Conservation (phyloP, 2,888 invertebrate genomes). For the Nyleta sp. region DNA sequence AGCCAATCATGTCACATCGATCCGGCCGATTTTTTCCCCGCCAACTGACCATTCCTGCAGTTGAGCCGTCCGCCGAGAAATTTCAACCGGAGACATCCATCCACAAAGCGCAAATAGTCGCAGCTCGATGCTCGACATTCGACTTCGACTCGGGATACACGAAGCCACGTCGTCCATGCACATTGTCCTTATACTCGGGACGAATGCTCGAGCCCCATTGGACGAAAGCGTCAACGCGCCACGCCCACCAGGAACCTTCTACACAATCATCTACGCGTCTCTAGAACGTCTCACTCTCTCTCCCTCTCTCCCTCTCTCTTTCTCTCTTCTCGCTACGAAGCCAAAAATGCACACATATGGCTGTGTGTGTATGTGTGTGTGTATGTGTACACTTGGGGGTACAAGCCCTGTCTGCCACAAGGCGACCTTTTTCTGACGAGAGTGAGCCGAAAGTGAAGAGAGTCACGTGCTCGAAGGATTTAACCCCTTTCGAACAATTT, state of each 20-base stretch:
- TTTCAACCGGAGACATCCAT: slow-evolving; percentile 26
- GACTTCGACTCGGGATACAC: slow-evolving; percentile 69
- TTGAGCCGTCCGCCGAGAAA: slow-evolving; percentile 7
- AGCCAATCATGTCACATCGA: slow-evolving; percentile 31
- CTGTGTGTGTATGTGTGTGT: not conserved
- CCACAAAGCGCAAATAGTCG: slow-evolving; percentile 46
- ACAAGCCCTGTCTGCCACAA: slow-evolving; percentile 25
- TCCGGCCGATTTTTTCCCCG: not conserved
- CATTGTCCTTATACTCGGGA: slow-evolving; percentile 80
- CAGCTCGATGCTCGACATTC: slow-evolving; percentile 73
- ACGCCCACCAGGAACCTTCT: slow-evolving; percentile 70
- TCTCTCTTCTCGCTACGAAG: slow-evolving; percentile 24
- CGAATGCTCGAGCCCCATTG: slow-evolving; percentile 79
- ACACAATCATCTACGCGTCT: slow-evolving; percentile 64
- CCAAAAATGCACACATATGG: slow-evolving; percentile 30
- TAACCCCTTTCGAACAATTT: slow-evolving; percentile 38
- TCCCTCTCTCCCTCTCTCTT: slow-evolving; percentile 10
- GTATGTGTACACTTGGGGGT: not conserved
- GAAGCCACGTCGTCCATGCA: slow-evolving; percentile 63
- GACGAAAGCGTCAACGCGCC: slow-evolving; percentile 78
- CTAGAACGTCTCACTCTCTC: slow-evolving; percentile 38
- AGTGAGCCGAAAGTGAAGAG: slow-evolving; percentile 33
- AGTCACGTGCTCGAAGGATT: slow-evolving; percentile 47
- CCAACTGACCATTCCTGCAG: slow-evolving; percentile 24
- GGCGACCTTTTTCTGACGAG: slow-evolving; percentile 31